Conservation (phyloP, 2,888 invertebrate genomes). For the Drosophila ustulata region DNA sequence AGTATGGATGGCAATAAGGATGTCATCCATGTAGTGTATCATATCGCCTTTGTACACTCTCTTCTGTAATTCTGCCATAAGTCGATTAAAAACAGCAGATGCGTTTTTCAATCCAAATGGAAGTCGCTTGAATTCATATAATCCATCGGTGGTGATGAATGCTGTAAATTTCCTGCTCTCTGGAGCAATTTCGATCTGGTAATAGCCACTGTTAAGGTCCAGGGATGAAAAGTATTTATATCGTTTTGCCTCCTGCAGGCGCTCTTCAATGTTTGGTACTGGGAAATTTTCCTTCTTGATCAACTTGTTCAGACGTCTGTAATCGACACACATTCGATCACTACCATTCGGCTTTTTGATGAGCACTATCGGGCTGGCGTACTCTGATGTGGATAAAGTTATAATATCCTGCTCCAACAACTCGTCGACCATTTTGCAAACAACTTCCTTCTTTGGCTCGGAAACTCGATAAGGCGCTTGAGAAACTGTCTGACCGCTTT, state of each 20-base stretch:
- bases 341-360: background rate
- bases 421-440: background rate
- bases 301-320: background rate
- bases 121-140: background rate
- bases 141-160: background rate
- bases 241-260: background rate
- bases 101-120: background rate
- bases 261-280: background rate
- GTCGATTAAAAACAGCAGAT: background rate
- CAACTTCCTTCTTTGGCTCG: background rate
- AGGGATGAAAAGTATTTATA: background rate
- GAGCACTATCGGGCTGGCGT: background rate
- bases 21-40: background rate
- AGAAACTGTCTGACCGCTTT: conserved; percentile 1
- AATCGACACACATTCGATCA: background rate
- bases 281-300: background rate
- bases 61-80: background rate
- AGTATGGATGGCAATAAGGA: background rate
- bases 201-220: background rate
- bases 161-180: background rate
- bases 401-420: background rate
- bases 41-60: background rate
- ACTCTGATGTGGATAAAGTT: background rate
- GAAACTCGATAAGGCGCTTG: conserved; percentile 5
- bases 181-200: background rate